Evolutionary conservation across 1,140 invertebrate genomes (phyloP).

Genomic region (Aethina tumida): DNA sequence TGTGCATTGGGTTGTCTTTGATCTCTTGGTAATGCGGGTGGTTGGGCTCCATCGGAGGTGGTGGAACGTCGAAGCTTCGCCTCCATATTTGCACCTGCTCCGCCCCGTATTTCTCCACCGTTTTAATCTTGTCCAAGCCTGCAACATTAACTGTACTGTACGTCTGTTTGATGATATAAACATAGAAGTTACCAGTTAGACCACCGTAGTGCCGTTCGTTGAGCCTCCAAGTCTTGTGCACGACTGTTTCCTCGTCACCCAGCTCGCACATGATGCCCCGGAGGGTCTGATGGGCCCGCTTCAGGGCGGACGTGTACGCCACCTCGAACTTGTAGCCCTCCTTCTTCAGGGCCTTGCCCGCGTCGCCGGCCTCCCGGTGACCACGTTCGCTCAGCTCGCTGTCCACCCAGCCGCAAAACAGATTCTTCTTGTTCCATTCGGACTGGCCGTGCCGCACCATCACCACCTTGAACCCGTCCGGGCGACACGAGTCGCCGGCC

Average conservation of each 20-base stretch:
- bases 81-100: slow-evolving; percentile 56
- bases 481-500: too few species aligned
- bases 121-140: slow-evolving; percentile 61
- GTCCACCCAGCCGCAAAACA: slow-evolving; percentile 65
- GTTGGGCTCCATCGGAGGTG: slow-evolving; percentile 46
- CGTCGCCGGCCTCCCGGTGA: slow-evolving; percentile 52
- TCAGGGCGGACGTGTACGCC: slow-evolving; percentile 56
- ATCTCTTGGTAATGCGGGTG: slow-evolving; percentile 48
- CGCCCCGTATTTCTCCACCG: slow-evolving; percentile 58
- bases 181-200: slow-evolving; percentile 67
- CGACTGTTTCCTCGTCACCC: slow-evolving; percentile 45
- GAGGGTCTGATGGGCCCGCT: slow-evolving; percentile 53
- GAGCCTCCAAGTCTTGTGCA: slow-evolving; percentile 53
- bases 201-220: slow-evolving; percentile 67
- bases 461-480: too few species aligned
- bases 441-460: slow-evolving; percentile 66
- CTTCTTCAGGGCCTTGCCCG: slow-evolving; percentile 60
- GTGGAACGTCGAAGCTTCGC: slow-evolving; percentile 53
- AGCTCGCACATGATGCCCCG: slow-evolving; percentile 48
- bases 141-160: too few species aligned
- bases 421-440: slow-evolving; percentile 60
- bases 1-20: slow-evolving; percentile 41
- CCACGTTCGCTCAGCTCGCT: slow-evolving; percentile 46
- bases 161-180: too few species aligned
- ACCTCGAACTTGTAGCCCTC: slow-evolving; percentile 58